Conservation (phyloP, 2,113 vertebrate species). For the Eidolon helvum region DNA sequence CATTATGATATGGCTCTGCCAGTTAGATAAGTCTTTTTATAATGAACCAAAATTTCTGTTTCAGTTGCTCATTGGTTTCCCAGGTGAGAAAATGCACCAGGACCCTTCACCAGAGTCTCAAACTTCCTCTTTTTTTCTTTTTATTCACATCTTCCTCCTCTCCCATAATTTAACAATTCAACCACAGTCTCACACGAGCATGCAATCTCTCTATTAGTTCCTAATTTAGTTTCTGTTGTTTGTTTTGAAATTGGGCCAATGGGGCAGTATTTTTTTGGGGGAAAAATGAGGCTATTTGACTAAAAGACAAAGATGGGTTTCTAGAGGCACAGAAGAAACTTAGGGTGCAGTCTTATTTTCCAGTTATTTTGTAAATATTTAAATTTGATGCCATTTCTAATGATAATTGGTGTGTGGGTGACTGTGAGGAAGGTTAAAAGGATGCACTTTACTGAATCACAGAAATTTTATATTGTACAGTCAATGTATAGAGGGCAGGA, state of each 20-base stretch:
- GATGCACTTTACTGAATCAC: not conserved
- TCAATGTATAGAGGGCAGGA: not conserved
- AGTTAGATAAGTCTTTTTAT: not conserved
- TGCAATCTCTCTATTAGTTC: not conserved
- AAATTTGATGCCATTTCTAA: not conserved
- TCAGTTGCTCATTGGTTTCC: not conserved
- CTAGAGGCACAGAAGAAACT: not conserved
- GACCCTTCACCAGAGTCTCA: not conserved
- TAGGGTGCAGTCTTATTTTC: not conserved
- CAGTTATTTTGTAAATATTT: not conserved
- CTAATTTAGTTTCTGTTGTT: not conserved
- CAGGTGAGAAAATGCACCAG: not conserved
- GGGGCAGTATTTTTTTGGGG: not conserved
- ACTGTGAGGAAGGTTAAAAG: not conserved
- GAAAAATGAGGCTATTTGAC: not conserved
- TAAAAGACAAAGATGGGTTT: not conserved
- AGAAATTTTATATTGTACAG: not conserved
- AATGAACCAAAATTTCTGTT: not conserved
- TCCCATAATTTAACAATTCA: not conserved
- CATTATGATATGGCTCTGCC: not conserved
- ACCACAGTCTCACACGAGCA: not conserved
- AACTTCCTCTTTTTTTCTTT: not conserved
- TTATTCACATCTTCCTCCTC: not conserved
- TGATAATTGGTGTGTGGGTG: not conserved
- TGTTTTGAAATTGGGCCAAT: not conserved